Evolutionary conservation across 2,888 invertebrate genomes (phyloP).

Genomic region (Anticlea derivata): DNA sequence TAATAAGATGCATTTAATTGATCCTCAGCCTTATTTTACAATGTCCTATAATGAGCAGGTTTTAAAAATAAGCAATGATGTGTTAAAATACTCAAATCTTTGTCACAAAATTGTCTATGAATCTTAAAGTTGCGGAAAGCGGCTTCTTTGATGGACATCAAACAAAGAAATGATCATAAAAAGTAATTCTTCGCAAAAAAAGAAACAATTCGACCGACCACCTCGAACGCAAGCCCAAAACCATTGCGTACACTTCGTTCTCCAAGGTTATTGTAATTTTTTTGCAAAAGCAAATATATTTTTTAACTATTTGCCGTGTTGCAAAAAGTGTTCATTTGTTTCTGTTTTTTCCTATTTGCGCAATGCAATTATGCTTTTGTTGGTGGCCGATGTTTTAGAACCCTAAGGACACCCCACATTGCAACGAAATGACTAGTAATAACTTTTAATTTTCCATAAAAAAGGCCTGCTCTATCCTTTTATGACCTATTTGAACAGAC

Average conservation of each 20-base stretch:
- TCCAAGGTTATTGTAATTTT: conserved; percentile 52
- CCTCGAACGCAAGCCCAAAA: conserved; percentile 46
- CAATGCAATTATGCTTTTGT: conserved; percentile 52
- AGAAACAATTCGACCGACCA: conserved; percentile 44
- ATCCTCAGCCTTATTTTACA: no score
- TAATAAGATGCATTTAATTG: no score
- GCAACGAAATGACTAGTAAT: conserved; percentile 11
- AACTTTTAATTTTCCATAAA: conserved; percentile 24
- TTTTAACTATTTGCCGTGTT: conserved; percentile 57
- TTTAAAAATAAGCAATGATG: no score
- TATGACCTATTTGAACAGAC: conserved; percentile 19
- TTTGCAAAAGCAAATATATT: conserved; percentile 57
- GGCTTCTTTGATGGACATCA: conserved; percentile 34
- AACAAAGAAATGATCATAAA: conserved; percentile 40
- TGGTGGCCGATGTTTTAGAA: conserved; percentile 21
- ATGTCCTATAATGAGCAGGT: no score
- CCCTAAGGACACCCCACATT: conserved; percentile 13
- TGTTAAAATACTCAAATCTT: neutral
- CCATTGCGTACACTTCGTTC: conserved; percentile 42
- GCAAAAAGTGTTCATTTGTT: conserved; percentile 67
- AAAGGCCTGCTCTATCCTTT: conserved; percentile 17
- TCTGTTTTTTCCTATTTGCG: conserved; percentile 55
- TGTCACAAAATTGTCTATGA: conserved; percentile 20
- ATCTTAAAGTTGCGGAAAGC: conserved; percentile 16
- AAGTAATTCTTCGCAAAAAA: conserved; percentile 47